These are phyloP conservation scores for Chelonoidis abingdonii DNA, from an alignment of 2,113 vertebrate species.

Conservation along the genomic window DNA sequence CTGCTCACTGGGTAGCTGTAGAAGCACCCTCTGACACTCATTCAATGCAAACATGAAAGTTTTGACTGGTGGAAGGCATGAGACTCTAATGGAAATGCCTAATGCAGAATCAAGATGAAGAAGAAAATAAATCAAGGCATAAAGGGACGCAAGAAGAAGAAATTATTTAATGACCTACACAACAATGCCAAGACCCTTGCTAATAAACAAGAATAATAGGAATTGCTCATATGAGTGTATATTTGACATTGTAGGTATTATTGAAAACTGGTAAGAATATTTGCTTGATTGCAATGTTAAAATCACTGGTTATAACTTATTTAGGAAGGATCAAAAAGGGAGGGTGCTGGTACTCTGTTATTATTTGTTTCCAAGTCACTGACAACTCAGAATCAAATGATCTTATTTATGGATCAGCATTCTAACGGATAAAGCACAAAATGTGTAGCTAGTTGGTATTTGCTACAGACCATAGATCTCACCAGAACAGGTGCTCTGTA, in stretches of 20 bases:
- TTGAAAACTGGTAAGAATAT: background rate
- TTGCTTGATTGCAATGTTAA: background rate
- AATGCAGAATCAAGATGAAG: background rate
- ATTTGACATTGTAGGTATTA: background rate
- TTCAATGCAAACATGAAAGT: background rate
- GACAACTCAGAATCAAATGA: background rate
- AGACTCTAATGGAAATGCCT: background rate
- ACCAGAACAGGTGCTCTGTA: background rate
- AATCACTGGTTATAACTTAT: background rate
- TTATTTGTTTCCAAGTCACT: background rate
- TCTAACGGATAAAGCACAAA: background rate
- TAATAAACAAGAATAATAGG: background rate
- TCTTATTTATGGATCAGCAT: background rate
- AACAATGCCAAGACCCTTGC: background rate
- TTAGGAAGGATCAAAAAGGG: background rate
- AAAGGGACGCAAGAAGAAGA: background rate
- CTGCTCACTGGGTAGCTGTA: no score
- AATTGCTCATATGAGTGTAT: background rate
- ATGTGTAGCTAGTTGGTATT: background rate
- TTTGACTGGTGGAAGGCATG: background rate
- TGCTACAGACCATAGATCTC: background rate
- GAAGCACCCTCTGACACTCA: no score
- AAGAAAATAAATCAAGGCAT: background rate
- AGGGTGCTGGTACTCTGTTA: fast-evolving
- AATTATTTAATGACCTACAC: background rate